Conservation (phyloP, 1,140 invertebrate genomes). For the Diabrotica virgifera region DNA sequence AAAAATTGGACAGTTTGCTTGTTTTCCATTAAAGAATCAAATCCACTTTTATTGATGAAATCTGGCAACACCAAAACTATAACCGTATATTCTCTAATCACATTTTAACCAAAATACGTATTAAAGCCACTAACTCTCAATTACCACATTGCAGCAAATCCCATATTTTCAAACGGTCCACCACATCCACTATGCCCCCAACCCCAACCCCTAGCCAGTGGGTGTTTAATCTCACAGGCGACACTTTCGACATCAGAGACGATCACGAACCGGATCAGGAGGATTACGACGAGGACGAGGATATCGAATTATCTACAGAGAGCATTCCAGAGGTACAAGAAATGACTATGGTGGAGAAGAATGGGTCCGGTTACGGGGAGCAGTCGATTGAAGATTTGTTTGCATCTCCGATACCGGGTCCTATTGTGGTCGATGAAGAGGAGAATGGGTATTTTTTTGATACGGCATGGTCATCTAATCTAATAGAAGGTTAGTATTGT, state of each 20-base stretch:
- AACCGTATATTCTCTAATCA: no score
- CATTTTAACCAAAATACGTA: no score
- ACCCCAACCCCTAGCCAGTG: conserved; percentile 24
- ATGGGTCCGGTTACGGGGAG: background rate
- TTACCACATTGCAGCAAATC: conserved; percentile 10
- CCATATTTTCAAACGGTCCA: conserved; percentile 7
- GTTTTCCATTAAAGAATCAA: no score
- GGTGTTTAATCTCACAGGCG: conserved; percentile 53
- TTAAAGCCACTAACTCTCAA: no score
- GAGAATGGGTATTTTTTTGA: conserved; percentile 52
- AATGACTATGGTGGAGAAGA: background rate
- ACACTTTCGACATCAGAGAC: conserved; percentile 39
- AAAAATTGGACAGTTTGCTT: no score
- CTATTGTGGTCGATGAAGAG: conserved; percentile 26
- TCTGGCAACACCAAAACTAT: no score
- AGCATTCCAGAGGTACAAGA: background rate
- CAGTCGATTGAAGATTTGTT: conserved; percentile 12
- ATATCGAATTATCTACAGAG: background rate
- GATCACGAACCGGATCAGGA: conserved; percentile 15
- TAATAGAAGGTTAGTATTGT: conserved; percentile 26
- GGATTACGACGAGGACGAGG: conserved; percentile 31
- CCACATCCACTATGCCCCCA: background rate
- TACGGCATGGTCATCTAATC: conserved; percentile 44
- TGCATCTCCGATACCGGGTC: conserved; percentile 5
- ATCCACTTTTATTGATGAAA: no score